Evolutionary conservation across 2,113 vertebrate species (phyloP).

Genomic region (Aplodontia rufa): DNA sequence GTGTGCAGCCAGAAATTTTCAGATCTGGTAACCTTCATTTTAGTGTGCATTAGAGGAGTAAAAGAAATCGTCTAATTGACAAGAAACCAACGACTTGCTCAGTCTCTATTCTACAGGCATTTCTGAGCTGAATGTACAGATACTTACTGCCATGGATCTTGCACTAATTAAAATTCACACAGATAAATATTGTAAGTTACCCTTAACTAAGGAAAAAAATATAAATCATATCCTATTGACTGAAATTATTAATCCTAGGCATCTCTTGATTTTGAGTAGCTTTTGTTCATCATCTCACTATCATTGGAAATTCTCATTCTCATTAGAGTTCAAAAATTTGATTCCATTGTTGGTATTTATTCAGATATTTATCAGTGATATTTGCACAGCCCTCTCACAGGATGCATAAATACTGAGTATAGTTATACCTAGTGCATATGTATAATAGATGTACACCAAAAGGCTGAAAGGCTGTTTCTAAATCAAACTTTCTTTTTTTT

Average conservation of each 20-base stretch:
- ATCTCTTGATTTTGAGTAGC: constrained; percentile 11
- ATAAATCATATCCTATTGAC: background rate
- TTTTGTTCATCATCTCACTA: constrained; percentile 25
- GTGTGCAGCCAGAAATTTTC: constrained; percentile 7
- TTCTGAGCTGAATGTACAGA: background rate
- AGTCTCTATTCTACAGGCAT: background rate
- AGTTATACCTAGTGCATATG: background rate
- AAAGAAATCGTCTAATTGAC: background rate
- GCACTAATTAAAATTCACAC: constrained; percentile 37
- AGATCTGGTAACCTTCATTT: constrained; percentile 20
- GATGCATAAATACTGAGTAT: constrained; percentile 12
- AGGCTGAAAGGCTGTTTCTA: constrained; percentile 55
- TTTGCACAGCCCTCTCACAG: background rate
- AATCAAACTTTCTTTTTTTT: too few species aligned
- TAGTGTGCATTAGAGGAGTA: background rate
- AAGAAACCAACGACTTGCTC: constrained; percentile 27
- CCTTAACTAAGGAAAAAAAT: constrained; percentile 34
- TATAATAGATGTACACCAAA: constrained; percentile 13
- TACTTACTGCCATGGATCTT: background rate
- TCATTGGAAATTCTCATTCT: background rate
- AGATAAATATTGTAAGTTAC: constrained; percentile 9
- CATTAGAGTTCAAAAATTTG: background rate
- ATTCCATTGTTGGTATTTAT: constrained; percentile 3
- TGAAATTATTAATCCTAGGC: constrained; percentile 6
- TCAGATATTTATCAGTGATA: constrained; percentile 11